Evolutionary conservation across 2,113 vertebrate genomes (phyloP), one percentile per base, ranked within the genome.

Genomic region (Xenopus laevis): DNA sequence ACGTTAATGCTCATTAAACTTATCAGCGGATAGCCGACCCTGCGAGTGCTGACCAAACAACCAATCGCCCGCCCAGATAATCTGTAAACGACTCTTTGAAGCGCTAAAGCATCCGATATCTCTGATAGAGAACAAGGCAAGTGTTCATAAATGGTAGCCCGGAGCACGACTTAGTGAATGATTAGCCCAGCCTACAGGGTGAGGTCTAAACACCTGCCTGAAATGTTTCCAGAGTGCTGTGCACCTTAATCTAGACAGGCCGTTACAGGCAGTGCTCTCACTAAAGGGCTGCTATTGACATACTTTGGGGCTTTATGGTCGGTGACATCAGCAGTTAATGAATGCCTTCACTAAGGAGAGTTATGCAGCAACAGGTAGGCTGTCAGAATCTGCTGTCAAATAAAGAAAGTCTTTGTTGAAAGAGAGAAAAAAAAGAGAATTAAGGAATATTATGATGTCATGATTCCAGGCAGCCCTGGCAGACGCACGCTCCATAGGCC

Each of bases 151-250:
- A 13, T 50, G 2, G 72, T 20, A 4, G 59, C 47, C 64, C 57
- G 0, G 9, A 64, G 62, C 74, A 50, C 23, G 30, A 30, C 61
- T 40, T 58, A 13, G 0, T 20, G 50, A 66, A 50, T 4, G 46
- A 33, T 63, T 33, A 60, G n/a, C 13, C 17, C 68, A 68, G 74
- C 83, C 80, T 11, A 0, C 0, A 11, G 81, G 78, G 72, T 70
- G 52, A 59, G 0, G 72, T 79, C 33, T 0, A 62, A 78, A 81
- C 82, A 78, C 81, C 84, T 82, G 81, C 79, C 68, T 70, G 84
- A 45, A 58, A 68, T 79, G 52, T 71, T 77, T 12, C 60, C 61
- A 46, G 52, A 10, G 75, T 64, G 68, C 46, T 2, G 73, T 62
- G 61, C 78, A 81, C 21, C 76, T 72, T 75, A 79, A 78, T 68